Evolutionary conservation across 2,888 invertebrate genomes (phyloP).

Genomic region (Polydrusus pterygomalis): DNA sequence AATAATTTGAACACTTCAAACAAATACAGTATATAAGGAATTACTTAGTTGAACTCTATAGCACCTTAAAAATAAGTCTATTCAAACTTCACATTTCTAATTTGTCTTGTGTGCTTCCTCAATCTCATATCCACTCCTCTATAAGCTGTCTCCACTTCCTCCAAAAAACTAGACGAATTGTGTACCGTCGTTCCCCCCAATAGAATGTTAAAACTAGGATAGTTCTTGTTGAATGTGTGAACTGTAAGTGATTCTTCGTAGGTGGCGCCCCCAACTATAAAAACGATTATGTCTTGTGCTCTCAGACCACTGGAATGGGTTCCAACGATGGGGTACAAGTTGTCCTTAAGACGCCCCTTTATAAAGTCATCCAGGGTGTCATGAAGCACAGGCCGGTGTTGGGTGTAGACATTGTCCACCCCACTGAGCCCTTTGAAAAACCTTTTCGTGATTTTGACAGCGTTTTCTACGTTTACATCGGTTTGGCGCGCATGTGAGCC

Average conservation of each 20-base stretch:
- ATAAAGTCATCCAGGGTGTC: slow-evolving; percentile 90
- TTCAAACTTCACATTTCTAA: slow-evolving; percentile 63
- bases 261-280: slow-evolving; percentile 96
- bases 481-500: slow-evolving; percentile 87
- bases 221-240: slow-evolving; percentile 84
- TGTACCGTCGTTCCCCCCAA: slow-evolving; percentile 95
- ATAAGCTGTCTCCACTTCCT: slow-evolving; percentile 83
- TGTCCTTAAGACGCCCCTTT: slow-evolving; percentile 93
- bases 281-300: slow-evolving; percentile 95
- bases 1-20: slow-evolving; percentile 4
- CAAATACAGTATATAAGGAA: slow-evolving; percentile 1
- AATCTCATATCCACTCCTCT: slow-evolving; percentile 74
- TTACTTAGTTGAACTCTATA: background rate
- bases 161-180: slow-evolving; percentile 87
- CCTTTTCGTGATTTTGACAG: slow-evolving; percentile 93
- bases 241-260: slow-evolving; percentile 95
- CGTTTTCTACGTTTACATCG: slow-evolving; percentile 87
- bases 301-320: slow-evolving; percentile 76
- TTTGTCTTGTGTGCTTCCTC: slow-evolving; percentile 69
- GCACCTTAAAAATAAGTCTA: slow-evolving; percentile 10
- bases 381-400: slow-evolving; percentile 94
- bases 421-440: slow-evolving; percentile 93
- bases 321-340: slow-evolving; percentile 88
- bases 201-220: slow-evolving; percentile 84
- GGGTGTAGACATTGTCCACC: slow-evolving; percentile 99